A percentile compares a stretch with the other conserved stretches of the same genome.
Conservation (phyloP, 2,888 invertebrate species). For the Pherbina coryleti region DNA sequence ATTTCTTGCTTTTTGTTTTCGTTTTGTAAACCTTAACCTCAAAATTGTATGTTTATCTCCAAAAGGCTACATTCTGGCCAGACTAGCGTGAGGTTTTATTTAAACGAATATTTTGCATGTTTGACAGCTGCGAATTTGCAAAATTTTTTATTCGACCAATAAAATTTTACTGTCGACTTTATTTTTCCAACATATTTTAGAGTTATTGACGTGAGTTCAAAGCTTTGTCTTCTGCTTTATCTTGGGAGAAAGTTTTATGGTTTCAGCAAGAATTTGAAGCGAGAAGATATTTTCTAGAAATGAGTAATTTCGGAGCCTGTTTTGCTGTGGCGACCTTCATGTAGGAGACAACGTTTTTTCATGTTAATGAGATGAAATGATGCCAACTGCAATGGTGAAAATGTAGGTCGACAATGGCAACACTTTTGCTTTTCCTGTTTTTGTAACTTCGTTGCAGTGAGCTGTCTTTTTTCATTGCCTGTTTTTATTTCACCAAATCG, state of each 20-base stretch:
- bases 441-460: background rate
- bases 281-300: background rate
- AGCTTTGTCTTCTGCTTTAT: background rate
- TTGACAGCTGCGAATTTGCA: slow-evolving; percentile 31
- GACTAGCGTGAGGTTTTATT: slow-evolving; percentile 4
- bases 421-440: slow-evolving; percentile 10
- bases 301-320: background rate
- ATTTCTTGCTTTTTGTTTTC: background rate
- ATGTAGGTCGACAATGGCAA: background rate
- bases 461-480: background rate
- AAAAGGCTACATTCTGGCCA: background rate
- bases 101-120: background rate
- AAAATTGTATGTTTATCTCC: background rate
- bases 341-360: background rate
- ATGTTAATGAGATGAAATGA: background rate
- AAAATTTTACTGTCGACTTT: slow-evolving; percentile 57
- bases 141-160: slow-evolving; percentile 55
- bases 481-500: background rate
- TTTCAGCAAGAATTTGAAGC: slow-evolving; percentile 14
- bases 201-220: background rate
- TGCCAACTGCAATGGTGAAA: background rate
- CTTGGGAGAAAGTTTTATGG: slow-evolving; percentile 27
- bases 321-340: slow-evolving; percentile 13
- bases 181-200: background rate
- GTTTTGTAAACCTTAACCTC: background rate